Evolutionary conservation across 2,888 invertebrate genomes (phyloP), one percentile per base, ranked within the genome.

Genomic region (Strigamia crassipes): DNA sequence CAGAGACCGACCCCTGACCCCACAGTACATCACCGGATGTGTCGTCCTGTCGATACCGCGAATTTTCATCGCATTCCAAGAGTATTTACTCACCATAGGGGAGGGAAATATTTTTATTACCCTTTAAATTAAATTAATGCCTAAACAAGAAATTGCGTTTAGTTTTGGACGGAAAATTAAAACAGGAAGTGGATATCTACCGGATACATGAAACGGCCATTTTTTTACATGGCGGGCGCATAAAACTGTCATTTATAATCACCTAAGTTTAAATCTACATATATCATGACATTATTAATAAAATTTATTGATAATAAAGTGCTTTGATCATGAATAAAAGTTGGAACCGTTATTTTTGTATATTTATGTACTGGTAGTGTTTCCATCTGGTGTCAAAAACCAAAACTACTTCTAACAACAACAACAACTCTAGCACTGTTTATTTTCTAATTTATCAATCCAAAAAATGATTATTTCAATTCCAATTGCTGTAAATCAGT

Each of bases 11-110:
- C 8, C 23, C 23, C 23, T 66, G 61, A 66, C 61, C 61, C 23
- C 18, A 6, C 18, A 6, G 46, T 46, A 10, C 12, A 66, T 66
- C 61, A 66, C 61, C 61, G 61, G 61, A 66, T 66, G 61, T 66
- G 18, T 12, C 23, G 61, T 66, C 61, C 61, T 66, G 21, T 66
- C 18, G 61, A 66, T 21, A 66, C 61, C 61, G 18, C 18, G 61
- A 21, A 66, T 66, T 66, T 66, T 66, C 61, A 66, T 66, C 21
- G 61, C 61, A 66, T 66, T 66, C 61, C 61, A 23, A 51, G 61
- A 23, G 61, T 66, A 66, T 66, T 21, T 66, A 66, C 21, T 66
- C 61, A 66, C 21, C 61, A 66, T 5, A 12, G 61, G 23, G 61
- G 61, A 12, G 12, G 21, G 12, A 66, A 66, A 21, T 21, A 23